Percentiles rank a stretch among this genome's conserved stretches.
These are phyloP conservation scores for Styela clava DNA, from an alignment of 23 tunicate genomes.

Conservation along the genomic window DNA sequence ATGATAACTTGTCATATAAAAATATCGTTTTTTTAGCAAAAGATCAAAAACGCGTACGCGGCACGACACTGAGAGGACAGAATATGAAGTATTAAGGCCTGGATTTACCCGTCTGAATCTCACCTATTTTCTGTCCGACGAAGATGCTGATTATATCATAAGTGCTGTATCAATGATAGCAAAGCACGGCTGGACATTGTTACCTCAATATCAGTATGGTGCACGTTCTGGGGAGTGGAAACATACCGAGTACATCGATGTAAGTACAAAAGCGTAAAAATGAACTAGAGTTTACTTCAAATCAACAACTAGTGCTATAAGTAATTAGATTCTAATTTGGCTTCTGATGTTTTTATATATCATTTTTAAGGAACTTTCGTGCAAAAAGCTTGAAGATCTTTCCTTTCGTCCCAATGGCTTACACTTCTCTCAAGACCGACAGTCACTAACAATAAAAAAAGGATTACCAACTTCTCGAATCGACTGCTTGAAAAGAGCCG, in stretches of 20 bases:
- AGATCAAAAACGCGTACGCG: constrained; percentile 69
- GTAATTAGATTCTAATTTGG: neutral
- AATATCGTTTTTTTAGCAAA: too few species aligned
- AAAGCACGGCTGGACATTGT: constrained; percentile 65
- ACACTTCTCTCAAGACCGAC: neutral
- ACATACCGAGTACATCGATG: constrained; percentile 52
- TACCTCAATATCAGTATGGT: constrained; percentile 85
- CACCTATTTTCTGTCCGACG: constrained; percentile 64
- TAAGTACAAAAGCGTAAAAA: neutral
- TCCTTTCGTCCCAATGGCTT: neutral
- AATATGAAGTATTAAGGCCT: constrained; percentile 78
- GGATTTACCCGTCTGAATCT: constrained; percentile 86
- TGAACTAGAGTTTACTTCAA: neutral
- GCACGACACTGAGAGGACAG: constrained; percentile 59
- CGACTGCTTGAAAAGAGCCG: constrained; percentile 21
- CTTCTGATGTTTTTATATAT: too few species aligned
- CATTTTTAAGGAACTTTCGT: neutral
- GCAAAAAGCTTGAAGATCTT: neutral
- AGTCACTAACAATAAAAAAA: neutral
- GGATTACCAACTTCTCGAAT: neutral
- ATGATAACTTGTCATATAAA: too few species aligned
- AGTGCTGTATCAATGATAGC: constrained; percentile 87
- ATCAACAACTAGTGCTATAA: neutral
- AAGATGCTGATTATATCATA: constrained; percentile 55
- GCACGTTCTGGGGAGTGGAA: constrained; percentile 95